Base-by-base conservation (phyloP, 92 coral and sea anemone species). In the Heteractis magnifica region DNA sequence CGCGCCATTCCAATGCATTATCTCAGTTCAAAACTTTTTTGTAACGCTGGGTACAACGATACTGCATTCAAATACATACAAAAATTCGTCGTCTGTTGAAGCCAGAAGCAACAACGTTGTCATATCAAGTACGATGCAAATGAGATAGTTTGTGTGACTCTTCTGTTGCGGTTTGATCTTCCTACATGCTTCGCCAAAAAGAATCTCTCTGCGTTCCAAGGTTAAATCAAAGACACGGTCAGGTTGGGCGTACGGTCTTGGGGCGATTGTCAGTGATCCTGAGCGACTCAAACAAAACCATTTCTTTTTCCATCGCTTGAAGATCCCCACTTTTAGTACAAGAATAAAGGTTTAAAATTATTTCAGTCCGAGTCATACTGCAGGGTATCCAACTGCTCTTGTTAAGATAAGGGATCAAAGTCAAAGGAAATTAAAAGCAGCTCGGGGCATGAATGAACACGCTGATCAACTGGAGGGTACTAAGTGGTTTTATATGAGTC, bases 181-280 rank as follows among this genome's bases (percentile, higher is more conserved):
- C 26, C 71, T 19, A 9, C 71, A 64, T 0, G n/a, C 71, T 19
- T 64, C 71, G n/a, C 71, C 71, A 19, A 18, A 64, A 9, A 18
- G 41, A 16, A 64, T 64, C 26, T 64, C 20, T 19, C 8, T 64
- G n/a, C 71, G 1, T 64, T 64, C 34, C 3, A 6, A 18, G n/a
- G 71, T 18, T 23, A 64, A 7, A n/a, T 64, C 71, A 18, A 64
- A 18, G 21, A 64, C 6, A 18, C 19, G 21, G 71, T 64, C 44
- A 5, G 41, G 71, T n/a, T 64, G 71, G n/a, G 71, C 71, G 71
- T 64, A n/a, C 20, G 71, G 71, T 9, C 71, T 64, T 64, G 71
- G 26, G 11, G 26, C 7, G 71, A 64, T 64, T 16, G 12, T 18
- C 71, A 64, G 20, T 19, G 71, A 64, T 4, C 71, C 71, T 16